Conservation (phyloP, 2,113 vertebrate genomes). For the Chrysemys picta region DNA sequence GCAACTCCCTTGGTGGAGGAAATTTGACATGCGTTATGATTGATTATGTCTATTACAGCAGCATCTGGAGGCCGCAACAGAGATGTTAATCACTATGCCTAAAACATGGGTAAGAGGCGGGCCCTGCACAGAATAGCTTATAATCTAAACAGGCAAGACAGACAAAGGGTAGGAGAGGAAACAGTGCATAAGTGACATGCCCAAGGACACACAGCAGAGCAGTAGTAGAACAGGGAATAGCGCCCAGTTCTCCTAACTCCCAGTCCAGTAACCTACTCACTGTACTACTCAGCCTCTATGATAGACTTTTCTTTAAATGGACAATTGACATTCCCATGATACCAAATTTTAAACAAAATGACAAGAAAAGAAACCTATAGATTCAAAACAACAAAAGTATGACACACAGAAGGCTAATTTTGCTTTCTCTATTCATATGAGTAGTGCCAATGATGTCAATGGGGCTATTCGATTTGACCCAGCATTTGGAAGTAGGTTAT, state of each 20-base stretch:
- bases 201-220: neutral
- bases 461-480: neutral
- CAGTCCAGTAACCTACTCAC: neutral
- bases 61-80: slow-evolving; percentile 67
- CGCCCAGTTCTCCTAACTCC: neutral
- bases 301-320: neutral
- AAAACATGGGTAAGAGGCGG: neutral
- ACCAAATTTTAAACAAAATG: neutral
- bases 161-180: neutral
- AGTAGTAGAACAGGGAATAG: neutral
- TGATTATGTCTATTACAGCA: slow-evolving; percentile 73
- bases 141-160: neutral
- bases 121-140: neutral
- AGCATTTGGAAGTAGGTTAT: neutral
- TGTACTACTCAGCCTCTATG: neutral
- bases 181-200: neutral
- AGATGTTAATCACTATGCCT: slow-evolving; percentile 17
- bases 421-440: neutral
- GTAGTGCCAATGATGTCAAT: neutral
- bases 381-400: neutral
- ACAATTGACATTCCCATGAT: neutral
- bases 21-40: slow-evolving; percentile 18
- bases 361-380: neutral
- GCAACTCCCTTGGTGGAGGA: neutral
- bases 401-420: neutral